phyloP scores from a whole-genome alignment of 2,113 vertebrate genomes.

The Taxidea taxus region DNA sequence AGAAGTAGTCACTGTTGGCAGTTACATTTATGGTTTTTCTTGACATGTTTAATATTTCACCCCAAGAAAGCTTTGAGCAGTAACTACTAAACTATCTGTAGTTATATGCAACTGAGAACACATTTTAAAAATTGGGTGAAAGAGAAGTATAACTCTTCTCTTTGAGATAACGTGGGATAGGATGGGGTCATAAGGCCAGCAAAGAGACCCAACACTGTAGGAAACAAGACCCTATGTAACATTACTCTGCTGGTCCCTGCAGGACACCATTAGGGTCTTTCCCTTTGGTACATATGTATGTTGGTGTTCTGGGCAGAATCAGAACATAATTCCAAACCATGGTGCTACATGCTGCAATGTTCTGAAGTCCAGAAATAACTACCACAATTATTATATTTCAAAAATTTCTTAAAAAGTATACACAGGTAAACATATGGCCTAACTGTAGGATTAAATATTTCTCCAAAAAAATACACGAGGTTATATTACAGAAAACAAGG shows the following conservation, averaged over 20 bases:
- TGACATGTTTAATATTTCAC: neutral
- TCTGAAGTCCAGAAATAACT: neutral
- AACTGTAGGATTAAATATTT: neutral
- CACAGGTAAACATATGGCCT: neutral
- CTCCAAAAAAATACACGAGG: neutral
- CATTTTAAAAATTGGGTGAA: neutral
- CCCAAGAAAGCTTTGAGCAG: neutral
- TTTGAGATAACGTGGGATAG: neutral
- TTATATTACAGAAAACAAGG: neutral
- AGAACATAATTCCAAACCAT: neutral
- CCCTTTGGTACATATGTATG: neutral
- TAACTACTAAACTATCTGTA: neutral
- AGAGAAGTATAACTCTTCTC: neutral
- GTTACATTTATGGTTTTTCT: neutral
- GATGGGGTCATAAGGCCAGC: neutral
- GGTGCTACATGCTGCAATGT: neutral
- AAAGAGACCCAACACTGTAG: neutral
- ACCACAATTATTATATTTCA: conserved; percentile 8
- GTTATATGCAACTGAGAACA: neutral
- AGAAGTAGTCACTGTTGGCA: neutral
- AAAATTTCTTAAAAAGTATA: neutral
- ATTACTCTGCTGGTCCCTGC: neutral
- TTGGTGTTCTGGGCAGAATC: neutral
- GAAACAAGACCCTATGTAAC: neutral
- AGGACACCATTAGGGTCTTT: neutral